Evolutionary conservation across 1,140 invertebrate genomes (phyloP).

Genomic region (Bradynema listronoti): DNA sequence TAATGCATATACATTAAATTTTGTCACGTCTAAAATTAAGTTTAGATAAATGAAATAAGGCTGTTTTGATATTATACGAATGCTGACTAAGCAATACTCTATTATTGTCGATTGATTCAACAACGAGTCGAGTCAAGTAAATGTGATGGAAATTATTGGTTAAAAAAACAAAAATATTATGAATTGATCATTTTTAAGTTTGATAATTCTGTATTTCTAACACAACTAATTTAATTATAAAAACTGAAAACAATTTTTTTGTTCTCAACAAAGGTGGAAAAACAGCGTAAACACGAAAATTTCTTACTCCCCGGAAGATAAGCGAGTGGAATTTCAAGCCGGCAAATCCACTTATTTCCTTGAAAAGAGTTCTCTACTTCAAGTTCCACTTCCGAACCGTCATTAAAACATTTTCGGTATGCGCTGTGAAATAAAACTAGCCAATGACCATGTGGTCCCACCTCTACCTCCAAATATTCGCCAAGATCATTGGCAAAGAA

Average conservation of each 20-base stretch:
- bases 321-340: slow-evolving; percentile 56
- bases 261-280: too few species aligned
- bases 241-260: too few species aligned
- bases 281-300: too few species aligned
- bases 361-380: slow-evolving; percentile 45
- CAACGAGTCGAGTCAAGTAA: too few species aligned
- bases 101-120: too few species aligned
- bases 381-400: slow-evolving; percentile 51
- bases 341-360: slow-evolving; percentile 45
- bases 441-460: slow-evolving; percentile 57
- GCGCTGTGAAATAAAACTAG: slow-evolving; percentile 50
- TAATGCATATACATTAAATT: slow-evolving; percentile 65
- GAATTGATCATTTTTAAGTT: too few species aligned
- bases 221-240: too few species aligned
- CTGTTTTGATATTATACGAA: too few species aligned
- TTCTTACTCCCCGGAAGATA: slow-evolving; percentile 51
- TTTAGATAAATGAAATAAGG: slow-evolving; percentile 13
- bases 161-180: too few species aligned
- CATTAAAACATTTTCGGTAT: slow-evolving; percentile 46
- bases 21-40: slow-evolving; percentile 59
- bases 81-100: too few species aligned
- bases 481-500: slow-evolving; percentile 55
- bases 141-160: too few species aligned
- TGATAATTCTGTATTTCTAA: too few species aligned
- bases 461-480: slow-evolving; percentile 51